Percentiles rank a stretch among this genome's conserved stretches.
These are phyloP conservation scores for Fukomys damarensis DNA, from an alignment of 2,113 vertebrate species.

Conservation along the genomic window DNA sequence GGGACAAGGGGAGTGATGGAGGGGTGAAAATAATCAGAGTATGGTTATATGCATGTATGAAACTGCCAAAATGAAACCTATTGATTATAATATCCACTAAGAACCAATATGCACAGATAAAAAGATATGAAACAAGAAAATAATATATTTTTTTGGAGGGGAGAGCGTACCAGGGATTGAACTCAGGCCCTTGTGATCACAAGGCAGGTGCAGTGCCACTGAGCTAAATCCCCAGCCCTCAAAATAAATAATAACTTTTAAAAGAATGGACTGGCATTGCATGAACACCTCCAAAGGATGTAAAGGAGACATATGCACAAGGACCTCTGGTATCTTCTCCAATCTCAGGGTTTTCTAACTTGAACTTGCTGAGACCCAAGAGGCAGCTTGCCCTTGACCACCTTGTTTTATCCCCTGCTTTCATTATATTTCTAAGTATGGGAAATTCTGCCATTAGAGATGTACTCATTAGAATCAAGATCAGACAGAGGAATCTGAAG, in stretches of 20 bases:
- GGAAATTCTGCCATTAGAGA: neutral
- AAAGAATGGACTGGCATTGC: neutral
- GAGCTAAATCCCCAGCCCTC: too few relatives aligned
- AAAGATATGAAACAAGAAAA: neutral
- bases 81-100: neutral
- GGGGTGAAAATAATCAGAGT: neutral
- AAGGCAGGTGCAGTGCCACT: too few relatives aligned
- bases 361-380: neutral
- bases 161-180: too few relatives aligned
- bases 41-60: neutral
- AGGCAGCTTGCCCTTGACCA: neutral
- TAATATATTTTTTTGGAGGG: too few relatives aligned
- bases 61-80: neutral
- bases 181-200: too few relatives aligned
- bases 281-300: neutral
- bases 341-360: neutral
- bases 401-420: neutral
- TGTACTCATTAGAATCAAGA: neutral
- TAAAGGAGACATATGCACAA: neutral
- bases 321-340: neutral
- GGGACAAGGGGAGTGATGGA: neutral
- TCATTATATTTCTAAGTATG: neutral
- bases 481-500: neutral
- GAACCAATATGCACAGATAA: neutral
- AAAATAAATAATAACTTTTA: neutral